Percentiles rank a stretch among this genome's conserved stretches.
These are phyloP conservation scores for Periplaneta americana DNA, from an alignment of 1,140 invertebrate species.

Conservation along the genomic window DNA sequence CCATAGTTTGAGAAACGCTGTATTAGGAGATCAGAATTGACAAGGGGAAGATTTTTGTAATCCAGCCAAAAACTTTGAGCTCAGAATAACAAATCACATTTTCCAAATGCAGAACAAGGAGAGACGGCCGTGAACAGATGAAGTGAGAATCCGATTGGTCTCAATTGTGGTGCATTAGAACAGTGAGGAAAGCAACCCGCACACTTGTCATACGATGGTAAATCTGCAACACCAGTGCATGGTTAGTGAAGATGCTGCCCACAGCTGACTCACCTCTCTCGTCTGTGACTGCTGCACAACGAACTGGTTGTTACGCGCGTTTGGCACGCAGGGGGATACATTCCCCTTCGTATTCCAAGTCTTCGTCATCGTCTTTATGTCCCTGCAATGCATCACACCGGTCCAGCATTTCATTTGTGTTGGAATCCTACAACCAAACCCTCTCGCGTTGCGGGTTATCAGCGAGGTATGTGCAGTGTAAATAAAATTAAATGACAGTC, in stretches of 20 bases:
- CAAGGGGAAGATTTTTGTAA: no score
- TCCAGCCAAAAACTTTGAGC: background rate
- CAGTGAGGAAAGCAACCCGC: background rate
- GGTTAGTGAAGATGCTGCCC: background rate
- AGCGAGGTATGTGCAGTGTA: background rate
- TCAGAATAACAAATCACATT: background rate
- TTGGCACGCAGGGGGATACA: slow-evolving; percentile 41
- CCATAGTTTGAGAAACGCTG: no score
- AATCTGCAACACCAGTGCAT: background rate
- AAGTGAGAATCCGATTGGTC: no score
- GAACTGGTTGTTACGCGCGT: slow-evolving; percentile 8
- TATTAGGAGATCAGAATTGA: no score
- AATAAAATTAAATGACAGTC: background rate
- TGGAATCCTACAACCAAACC: background rate
- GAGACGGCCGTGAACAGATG: no score
- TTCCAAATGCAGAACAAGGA: background rate
- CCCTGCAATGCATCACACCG: slow-evolving; percentile 32
- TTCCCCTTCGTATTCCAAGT: slow-evolving; percentile 32
- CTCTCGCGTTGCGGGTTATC: background rate
- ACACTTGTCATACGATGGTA: background rate
- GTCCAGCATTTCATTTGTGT: background rate
- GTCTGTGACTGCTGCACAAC: background rate
- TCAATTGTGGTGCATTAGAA: background rate
- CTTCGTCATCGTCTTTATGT: slow-evolving; percentile 31
- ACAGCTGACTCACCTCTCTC: slow-evolving; percentile 12